Percentiles rank a stretch among this genome's conserved stretches.
phyloP scores from a whole-genome alignment of 2,888 invertebrate genomes.

The Alentia gelatinosa region DNA sequence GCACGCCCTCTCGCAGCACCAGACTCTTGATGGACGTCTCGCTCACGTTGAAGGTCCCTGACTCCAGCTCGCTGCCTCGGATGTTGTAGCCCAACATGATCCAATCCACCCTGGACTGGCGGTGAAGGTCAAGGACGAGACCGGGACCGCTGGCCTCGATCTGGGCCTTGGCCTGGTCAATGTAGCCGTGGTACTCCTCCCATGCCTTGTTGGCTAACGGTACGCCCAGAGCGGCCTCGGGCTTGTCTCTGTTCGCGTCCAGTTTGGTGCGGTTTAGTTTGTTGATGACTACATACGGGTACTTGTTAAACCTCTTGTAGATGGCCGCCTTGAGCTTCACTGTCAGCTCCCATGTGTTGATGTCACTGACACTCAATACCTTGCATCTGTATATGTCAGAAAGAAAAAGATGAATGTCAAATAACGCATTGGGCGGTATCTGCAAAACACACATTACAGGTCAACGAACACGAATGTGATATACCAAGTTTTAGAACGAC shows the following conservation, averaged over 20 bases:
- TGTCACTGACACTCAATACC: neutral
- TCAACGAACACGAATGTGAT: too few species aligned
- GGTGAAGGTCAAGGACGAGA: slow-evolving; percentile 28
- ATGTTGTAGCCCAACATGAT: slow-evolving; percentile 38
- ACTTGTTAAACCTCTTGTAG: neutral
- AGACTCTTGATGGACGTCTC: neutral
- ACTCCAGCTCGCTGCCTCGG: neutral
- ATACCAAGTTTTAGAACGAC: too few species aligned
- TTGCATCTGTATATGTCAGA: neutral
- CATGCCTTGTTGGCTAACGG: neutral
- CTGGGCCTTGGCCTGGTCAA: neutral
- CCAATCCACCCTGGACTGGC: slow-evolving; percentile 34
- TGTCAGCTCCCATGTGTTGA: neutral
- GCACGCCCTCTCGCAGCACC: neutral
- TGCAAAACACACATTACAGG: too few species aligned
- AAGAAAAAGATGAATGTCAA: too few species aligned
- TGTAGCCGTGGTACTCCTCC: slow-evolving; percentile 19
- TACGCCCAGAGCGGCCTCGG: neutral
- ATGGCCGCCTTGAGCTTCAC: neutral
- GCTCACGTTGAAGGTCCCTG: neutral
- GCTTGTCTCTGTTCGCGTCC: neutral
- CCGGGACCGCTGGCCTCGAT: neutral
- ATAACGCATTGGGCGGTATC: too few species aligned
- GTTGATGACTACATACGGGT: slow-evolving; percentile 37
- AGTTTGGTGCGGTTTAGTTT: slow-evolving; percentile 5